Percentiles rank a stretch among this genome's conserved stretches.
Evolutionary conservation across 2,888 invertebrate genomes (phyloP).

Genomic region (Standfussiana lucernea): DNA sequence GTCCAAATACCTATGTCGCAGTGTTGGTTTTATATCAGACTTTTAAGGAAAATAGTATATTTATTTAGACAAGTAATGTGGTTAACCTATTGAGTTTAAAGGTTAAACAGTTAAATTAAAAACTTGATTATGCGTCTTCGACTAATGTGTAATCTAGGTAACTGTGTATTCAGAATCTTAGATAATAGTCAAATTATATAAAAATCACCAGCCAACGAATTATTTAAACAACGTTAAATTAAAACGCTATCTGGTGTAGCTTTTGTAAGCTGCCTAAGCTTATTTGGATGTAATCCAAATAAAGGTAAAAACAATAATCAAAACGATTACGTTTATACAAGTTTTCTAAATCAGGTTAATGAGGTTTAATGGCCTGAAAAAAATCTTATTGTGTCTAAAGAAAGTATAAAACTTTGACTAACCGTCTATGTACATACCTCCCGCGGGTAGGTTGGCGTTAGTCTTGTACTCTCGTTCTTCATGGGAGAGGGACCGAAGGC

Average conservation of each 20-base stretch:
- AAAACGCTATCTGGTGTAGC: background rate
- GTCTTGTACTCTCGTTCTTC: conserved; percentile 92
- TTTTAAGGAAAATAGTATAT: conserved; percentile 45
- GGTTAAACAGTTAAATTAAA: conserved; percentile 16
- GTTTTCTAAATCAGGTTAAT: background rate
- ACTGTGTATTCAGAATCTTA: background rate
- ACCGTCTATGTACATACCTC: conserved; percentile 79
- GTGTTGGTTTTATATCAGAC: conserved; percentile 17
- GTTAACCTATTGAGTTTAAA: conserved; percentile 7
- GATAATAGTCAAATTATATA: background rate
- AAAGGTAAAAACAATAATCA: background rate
- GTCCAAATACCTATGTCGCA: conserved; percentile 26
- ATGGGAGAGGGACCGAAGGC: conserved; percentile 89
- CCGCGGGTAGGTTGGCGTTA: conserved; percentile 88
- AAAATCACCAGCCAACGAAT: background rate
- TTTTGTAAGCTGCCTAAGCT: background rate
- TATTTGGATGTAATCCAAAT: too few species aligned
- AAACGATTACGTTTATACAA: background rate
- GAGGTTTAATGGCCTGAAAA: background rate
- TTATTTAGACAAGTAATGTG: conserved; percentile 16
- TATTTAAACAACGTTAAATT: background rate
- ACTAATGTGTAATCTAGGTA: background rate
- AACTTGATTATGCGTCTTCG: background rate
- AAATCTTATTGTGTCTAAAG: background rate
- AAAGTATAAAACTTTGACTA: conserved; percentile 35